These are phyloP conservation scores for Rafetus swinhoei DNA, from an alignment of 2,113 vertebrate species.

Conservation along the genomic window DNA sequence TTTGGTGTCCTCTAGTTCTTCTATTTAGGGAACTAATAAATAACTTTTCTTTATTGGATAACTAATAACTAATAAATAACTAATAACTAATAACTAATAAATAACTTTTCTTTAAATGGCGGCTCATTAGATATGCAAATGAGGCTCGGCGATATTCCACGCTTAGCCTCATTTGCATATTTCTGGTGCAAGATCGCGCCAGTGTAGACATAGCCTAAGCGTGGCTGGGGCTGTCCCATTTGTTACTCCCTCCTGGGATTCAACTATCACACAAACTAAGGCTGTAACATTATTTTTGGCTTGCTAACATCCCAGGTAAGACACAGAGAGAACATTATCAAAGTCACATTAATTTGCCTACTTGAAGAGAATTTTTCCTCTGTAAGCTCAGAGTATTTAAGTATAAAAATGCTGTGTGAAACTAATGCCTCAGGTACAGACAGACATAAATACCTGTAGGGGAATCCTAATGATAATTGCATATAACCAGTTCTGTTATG, in stretches of 20 bases:
- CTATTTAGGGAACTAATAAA: no score
- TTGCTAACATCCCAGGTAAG: neutral
- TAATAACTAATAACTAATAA: no score
- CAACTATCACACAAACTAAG: neutral
- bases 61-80: no score
- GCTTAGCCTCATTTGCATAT: no score
- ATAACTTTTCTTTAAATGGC: no score
- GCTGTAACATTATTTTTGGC: neutral
- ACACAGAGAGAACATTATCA: neutral
- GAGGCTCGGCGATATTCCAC: no score
- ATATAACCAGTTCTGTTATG: neutral
- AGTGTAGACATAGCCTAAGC: neutral
- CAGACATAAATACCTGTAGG: neutral
- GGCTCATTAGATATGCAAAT: no score
- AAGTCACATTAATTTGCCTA: neutral
- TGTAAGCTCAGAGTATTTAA: neutral
- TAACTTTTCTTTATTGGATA: no score
- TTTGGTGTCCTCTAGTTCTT: no score
- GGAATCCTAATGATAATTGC: neutral
- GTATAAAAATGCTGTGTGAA: neutral
- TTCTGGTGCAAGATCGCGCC: no score
- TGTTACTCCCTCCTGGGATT: neutral
- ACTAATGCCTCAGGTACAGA: neutral
- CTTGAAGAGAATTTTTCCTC: neutral
- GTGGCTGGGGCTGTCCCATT: neutral